phyloP scores from a whole-genome alignment of 1,140 invertebrate species.

The Bombus waltoni region DNA sequence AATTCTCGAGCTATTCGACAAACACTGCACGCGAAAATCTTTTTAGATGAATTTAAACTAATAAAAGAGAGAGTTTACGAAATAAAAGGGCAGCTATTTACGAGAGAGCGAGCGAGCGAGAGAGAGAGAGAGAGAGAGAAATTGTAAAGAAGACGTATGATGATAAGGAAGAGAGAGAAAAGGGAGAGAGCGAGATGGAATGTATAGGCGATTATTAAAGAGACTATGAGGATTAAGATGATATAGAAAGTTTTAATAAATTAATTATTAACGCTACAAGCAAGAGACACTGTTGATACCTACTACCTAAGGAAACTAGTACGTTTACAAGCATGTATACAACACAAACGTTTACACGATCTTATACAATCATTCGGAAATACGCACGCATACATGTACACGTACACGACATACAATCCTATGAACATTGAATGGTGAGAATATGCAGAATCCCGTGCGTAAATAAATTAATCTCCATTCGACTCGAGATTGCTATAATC shows the following conservation, averaged over 20 bases:
- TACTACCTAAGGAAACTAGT: constrained; percentile 63
- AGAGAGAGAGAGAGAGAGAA: constrained; percentile 11
- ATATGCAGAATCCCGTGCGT: constrained; percentile 44
- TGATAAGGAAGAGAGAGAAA: constrained; percentile 9
- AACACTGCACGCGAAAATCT: constrained; percentile 45
- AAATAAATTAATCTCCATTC: constrained; percentile 58
- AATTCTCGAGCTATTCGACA: constrained; percentile 59
- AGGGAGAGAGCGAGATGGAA: constrained; percentile 41
- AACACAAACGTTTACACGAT: constrained; percentile 53
- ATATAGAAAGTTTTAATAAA: constrained; percentile 77
- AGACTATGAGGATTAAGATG: constrained; percentile 71
- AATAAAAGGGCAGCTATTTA: constrained; percentile 7
- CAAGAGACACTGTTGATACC: constrained; percentile 64
- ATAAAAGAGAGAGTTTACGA: constrained; percentile 23
- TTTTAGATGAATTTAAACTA: constrained; percentile 65
- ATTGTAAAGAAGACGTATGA: constrained; percentile 34
- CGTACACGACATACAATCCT: constrained; percentile 24
- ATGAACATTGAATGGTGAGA: constrained; percentile 40
- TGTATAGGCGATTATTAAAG: constrained; percentile 64
- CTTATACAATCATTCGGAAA: constrained; percentile 40
- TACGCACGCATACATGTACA: constrained; percentile 56
- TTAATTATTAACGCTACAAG: constrained; percentile 72
- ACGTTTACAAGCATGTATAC: constrained; percentile 15
- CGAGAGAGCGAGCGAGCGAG: not conserved
- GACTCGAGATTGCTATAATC: constrained; percentile 44